phyloP scores from a whole-genome alignment of 2,113 vertebrate genomes.

The Bubo blakistoni region DNA sequence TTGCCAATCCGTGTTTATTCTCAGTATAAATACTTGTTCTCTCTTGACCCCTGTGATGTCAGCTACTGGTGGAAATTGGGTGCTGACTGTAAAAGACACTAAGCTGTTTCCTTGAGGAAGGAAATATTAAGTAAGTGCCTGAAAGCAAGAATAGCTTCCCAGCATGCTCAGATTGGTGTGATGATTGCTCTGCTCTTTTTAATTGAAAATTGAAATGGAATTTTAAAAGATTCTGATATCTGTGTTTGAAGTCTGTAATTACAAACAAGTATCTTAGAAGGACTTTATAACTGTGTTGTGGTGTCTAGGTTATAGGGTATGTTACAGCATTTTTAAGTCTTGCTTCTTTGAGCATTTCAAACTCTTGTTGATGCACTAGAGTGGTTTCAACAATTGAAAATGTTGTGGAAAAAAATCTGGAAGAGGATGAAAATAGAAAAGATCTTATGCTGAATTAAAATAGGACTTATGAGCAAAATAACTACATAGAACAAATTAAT shows the following conservation, averaged over 20 bases:
- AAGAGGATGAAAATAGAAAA: neutral
- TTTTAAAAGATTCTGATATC: neutral
- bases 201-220: neutral
- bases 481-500: neutral
- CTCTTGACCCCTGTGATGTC: neutral
- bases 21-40: neutral
- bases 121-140: slow-evolving; percentile 18
- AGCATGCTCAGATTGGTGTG: neutral
- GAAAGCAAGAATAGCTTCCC: neutral
- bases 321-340: neutral
- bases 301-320: neutral
- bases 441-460: neutral
- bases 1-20: neutral
- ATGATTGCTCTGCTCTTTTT: neutral
- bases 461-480: neutral
- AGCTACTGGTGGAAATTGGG: neutral
- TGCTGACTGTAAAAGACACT: neutral
- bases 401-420: neutral
- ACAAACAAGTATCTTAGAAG: neutral
- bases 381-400: neutral
- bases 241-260: neutral
- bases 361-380: neutral
- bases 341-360: neutral
- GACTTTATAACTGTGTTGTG: neutral
- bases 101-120: slow-evolving; percentile 26